A percentile compares a stretch with the other conserved stretches of the same genome.
Evolutionary conservation across 2,888 invertebrate genomes (phyloP).

Genomic region (Limulus polyphemus): DNA sequence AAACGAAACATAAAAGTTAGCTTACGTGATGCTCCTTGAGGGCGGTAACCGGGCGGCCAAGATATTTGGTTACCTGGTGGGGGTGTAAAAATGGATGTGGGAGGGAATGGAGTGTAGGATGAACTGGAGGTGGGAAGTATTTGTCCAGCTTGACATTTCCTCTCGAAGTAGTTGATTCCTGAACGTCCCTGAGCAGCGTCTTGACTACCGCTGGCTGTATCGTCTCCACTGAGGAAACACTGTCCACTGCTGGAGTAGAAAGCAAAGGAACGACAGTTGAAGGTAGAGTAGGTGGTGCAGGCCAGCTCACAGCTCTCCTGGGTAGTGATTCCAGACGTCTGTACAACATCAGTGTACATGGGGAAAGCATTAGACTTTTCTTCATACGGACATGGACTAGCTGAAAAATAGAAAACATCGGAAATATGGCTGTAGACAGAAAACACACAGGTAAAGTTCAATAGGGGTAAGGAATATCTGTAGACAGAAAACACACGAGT

Average conservation of each 20-base stretch:
- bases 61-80: constrained; percentile 15
- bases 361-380: constrained; percentile 25
- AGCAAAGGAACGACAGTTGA: constrained; percentile 38
- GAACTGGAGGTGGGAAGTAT: constrained; percentile 6
- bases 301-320: constrained; percentile 36
- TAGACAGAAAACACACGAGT: too few relatives aligned
- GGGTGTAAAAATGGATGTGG: constrained; percentile 17
- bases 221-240: constrained; percentile 37
- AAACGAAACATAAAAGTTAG: background rate
- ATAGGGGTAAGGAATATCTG: too few relatives aligned
- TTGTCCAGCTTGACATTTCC: constrained; percentile 17
- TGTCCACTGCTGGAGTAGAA: constrained; percentile 37
- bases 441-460: too few relatives aligned
- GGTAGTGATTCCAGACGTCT: constrained; percentile 32
- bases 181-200: constrained; percentile 21
- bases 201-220: constrained; percentile 22
- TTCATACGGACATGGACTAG: constrained; percentile 22
- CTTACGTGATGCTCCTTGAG: constrained; percentile 3
- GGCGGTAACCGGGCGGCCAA: background rate
- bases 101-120: constrained; percentile 12
- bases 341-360: constrained; percentile 28
- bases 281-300: constrained; percentile 36
- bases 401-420: background rate
- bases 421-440: too few relatives aligned
- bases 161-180: constrained; percentile 26